These are phyloP conservation scores for Napeogenes inachia DNA, from an alignment of 2,888 invertebrate species.

Conservation along the genomic window DNA sequence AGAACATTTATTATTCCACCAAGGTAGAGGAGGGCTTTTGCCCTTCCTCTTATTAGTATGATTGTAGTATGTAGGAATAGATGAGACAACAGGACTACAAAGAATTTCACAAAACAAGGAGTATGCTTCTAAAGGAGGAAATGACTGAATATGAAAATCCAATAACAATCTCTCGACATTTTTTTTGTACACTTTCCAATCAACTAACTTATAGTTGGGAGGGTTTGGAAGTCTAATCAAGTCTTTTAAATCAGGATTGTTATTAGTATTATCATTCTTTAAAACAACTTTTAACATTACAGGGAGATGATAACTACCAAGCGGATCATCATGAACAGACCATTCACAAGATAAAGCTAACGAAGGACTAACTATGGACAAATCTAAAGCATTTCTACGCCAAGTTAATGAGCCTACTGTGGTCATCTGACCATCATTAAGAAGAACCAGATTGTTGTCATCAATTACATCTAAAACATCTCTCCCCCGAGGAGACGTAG, in stretches of 20 bases:
- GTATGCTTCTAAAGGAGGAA: no score
- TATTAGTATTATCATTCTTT: no score
- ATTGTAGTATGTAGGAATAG: no score
- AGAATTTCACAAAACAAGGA: no score
- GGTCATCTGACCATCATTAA: not conserved
- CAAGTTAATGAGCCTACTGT: slow-evolving; percentile 12
- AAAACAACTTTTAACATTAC: slow-evolving; percentile 10
- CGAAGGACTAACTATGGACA: slow-evolving; percentile 12
- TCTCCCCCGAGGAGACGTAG: slow-evolving; percentile 1
- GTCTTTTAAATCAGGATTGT: not conserved
- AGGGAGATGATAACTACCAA: slow-evolving; percentile 18
- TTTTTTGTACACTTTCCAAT: not conserved
- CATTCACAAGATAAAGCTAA: not conserved
- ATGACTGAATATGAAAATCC: no score
- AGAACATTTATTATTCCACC: no score
- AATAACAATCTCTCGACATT: no score
- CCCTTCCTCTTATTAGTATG: no score
- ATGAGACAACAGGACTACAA: no score
- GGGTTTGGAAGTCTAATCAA: not conserved
- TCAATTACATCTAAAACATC: slow-evolving; percentile 8
- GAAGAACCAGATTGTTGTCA: slow-evolving; percentile 15
- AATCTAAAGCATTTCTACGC: slow-evolving; percentile 9
- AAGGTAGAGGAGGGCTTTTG: no score
- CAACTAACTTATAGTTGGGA: not conserved
- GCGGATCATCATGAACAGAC: not conserved